phyloP scores from a whole-genome alignment of 2,797 vertebrate genomes.

The Paedocypris micromegethes region DNA sequence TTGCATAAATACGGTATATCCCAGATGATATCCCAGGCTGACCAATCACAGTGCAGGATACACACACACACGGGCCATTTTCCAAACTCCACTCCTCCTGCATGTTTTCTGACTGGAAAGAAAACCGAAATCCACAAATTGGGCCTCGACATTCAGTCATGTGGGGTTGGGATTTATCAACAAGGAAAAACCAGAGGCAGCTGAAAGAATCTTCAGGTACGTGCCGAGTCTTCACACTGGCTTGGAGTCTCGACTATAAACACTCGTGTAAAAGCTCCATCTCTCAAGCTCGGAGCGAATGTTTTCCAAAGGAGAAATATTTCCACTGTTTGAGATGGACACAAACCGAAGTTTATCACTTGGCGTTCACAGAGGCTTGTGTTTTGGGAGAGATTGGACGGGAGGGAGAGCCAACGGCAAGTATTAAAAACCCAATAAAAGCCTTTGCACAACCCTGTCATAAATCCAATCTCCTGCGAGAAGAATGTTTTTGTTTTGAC shows the following conservation, averaged over 20 bases:
- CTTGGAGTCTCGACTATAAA: not conserved
- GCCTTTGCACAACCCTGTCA: constrained; percentile 13
- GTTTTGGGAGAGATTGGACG: constrained; percentile 18
- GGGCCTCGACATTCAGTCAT: too few species aligned
- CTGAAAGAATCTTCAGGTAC: not conserved
- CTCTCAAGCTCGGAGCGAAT: not conserved
- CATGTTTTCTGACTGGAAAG: too few species aligned
- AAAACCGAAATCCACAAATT: too few species aligned
- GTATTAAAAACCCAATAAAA: constrained; percentile 18
- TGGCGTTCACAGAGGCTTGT: constrained; percentile 11
- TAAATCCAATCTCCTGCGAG: constrained; percentile 22
- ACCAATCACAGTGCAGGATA: too few species aligned
- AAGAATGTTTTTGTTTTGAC: constrained; percentile 26
- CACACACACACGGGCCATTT: too few species aligned
- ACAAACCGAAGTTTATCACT: constrained; percentile 17
- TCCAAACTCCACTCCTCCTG: too few species aligned
- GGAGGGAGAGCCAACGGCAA: constrained; percentile 1
- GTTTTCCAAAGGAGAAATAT: constrained; percentile 15
- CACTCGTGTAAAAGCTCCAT: not conserved
- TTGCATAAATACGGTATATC: too few species aligned
- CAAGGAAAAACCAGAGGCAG: not conserved
- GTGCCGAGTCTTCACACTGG: not conserved
- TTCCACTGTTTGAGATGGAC: constrained; percentile 14
- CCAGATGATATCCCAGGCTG: too few species aligned
- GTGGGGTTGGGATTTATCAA: not conserved